Percentiles rank a stretch among this genome's conserved stretches.
These are phyloP conservation scores for Trochalopteron elliotii DNA, from an alignment of 2,113 vertebrate genomes.

Conservation along the genomic window DNA sequence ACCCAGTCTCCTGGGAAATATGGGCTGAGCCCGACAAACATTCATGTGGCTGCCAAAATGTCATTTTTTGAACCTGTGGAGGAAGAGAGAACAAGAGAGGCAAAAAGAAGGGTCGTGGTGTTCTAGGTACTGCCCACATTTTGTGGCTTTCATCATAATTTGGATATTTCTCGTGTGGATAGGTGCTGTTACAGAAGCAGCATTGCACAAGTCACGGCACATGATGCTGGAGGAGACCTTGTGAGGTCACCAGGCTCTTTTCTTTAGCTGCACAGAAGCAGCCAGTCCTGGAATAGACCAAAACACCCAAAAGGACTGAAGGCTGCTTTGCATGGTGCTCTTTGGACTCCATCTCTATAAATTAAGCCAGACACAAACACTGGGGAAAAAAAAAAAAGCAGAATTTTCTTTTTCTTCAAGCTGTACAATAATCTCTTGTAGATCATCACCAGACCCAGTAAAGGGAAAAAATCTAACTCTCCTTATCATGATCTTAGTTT, in stretches of 20 bases:
- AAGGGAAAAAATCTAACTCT: background rate
- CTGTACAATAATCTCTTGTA: background rate
- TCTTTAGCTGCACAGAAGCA: background rate
- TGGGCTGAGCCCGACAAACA: conserved; percentile 16
- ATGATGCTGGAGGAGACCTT: background rate
- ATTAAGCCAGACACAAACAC: background rate
- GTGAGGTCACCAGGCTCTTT: background rate
- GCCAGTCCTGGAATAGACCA: background rate
- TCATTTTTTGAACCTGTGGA: background rate
- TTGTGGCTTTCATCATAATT: background rate
- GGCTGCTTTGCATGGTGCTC: background rate
- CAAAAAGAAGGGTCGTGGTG: background rate
- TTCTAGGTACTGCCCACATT: fast-evolving
- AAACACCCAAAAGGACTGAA: background rate
- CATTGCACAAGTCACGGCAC: background rate
- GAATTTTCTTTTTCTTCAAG: background rate
- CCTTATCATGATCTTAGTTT: background rate
- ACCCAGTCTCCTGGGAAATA: conserved; percentile 54
- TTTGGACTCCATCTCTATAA: background rate
- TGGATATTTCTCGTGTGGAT: background rate
- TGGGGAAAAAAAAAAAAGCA: background rate
- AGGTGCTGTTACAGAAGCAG: background rate
- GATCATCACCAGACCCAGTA: background rate
- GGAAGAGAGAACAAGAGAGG: background rate
- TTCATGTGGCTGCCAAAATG: background rate